Evolutionary conservation across 2,113 vertebrate genomes (phyloP).

Genomic region (Pteronura brasiliensis): DNA sequence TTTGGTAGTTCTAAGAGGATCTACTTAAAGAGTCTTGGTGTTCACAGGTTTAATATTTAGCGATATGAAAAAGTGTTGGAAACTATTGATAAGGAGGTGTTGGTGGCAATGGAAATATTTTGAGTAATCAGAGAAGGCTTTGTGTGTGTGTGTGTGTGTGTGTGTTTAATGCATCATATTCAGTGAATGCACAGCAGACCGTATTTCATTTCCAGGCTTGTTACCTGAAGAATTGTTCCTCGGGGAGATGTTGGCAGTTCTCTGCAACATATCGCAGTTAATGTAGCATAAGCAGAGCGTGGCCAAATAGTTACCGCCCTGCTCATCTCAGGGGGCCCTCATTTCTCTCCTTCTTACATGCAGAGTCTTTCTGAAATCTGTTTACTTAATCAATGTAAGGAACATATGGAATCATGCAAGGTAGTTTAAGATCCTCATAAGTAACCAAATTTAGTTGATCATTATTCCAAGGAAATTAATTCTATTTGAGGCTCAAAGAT

Average conservation of each 20-base stretch:
- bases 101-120: neutral
- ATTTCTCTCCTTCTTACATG: neutral
- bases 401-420: neutral
- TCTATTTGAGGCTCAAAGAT: neutral
- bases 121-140: neutral
- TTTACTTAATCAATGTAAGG: neutral
- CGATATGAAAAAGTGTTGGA: neutral
- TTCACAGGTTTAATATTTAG: slow-evolving; percentile 3
- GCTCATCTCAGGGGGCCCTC: neutral
- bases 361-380: neutral
- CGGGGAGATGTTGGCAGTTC: neutral
- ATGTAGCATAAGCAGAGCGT: neutral
- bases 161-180: neutral
- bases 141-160: too few species aligned
- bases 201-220: neutral
- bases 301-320: neutral
- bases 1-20: neutral
- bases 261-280: neutral
- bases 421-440: neutral
- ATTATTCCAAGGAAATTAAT: neutral
- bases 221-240: neutral
- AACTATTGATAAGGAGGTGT: neutral
- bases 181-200: neutral
- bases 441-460: neutral
- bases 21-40: neutral